Evolutionary conservation across 2,113 vertebrate genomes (phyloP).

Genomic region (Brachirus orientalis): DNA sequence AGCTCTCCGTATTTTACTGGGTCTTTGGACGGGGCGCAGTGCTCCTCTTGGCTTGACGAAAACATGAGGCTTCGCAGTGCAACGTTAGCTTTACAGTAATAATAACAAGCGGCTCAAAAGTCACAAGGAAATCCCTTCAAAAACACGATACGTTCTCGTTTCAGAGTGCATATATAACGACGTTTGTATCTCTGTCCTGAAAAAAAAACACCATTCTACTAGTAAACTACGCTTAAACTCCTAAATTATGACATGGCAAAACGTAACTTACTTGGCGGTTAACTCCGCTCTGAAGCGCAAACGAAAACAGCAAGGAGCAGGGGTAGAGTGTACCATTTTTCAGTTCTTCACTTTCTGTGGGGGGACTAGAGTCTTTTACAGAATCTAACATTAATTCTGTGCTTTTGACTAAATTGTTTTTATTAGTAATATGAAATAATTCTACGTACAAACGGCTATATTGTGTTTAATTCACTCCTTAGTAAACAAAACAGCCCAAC

Average conservation of each 20-base stretch:
- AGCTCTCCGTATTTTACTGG: slow-evolving; percentile 95
- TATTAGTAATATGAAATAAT: neutral
- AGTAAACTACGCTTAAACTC: slow-evolving; percentile 62
- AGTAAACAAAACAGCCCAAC: fast-evolving
- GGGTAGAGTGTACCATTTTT: slow-evolving; percentile 78
- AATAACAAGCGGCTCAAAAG: slow-evolving; percentile 49
- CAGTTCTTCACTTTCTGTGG: slow-evolving; percentile 65
- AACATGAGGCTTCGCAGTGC: slow-evolving; percentile 87
- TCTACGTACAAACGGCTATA: fast-evolving
- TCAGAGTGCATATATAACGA: slow-evolving; percentile 39
- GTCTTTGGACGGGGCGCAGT: slow-evolving; percentile 92
- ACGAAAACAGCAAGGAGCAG: slow-evolving; percentile 80
- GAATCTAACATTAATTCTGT: neutral
- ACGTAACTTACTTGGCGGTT: slow-evolving; percentile 77
- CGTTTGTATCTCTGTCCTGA: neutral
- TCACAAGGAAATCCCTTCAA: slow-evolving; percentile 52
- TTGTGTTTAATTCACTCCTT: fast-evolving
- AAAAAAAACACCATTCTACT: neutral
- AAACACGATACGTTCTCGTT: slow-evolving; percentile 56
- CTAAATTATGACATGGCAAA: slow-evolving; percentile 58
- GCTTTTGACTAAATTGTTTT: neutral
- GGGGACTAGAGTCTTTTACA: slow-evolving; percentile 9
- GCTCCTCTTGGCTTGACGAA: slow-evolving; percentile 91
- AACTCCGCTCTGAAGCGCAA: slow-evolving; percentile 72
- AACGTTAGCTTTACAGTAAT: slow-evolving; percentile 59